Evolutionary conservation across 1,140 invertebrate genomes (phyloP).

Genomic region (Anastatus disparis): DNA sequence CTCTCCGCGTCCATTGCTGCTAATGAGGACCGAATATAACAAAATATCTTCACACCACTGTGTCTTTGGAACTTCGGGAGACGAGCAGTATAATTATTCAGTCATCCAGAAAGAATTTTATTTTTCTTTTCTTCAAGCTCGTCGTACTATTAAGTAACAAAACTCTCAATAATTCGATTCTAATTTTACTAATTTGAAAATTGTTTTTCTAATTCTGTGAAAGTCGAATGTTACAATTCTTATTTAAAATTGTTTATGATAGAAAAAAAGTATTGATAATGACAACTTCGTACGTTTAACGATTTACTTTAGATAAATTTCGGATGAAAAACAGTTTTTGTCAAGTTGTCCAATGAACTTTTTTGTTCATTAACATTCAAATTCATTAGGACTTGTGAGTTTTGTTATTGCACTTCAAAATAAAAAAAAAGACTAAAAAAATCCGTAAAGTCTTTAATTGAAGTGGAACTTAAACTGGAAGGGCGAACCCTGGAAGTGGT

Average conservation of each 20-base stretch:
- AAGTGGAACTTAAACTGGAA: slow-evolving; percentile 99
- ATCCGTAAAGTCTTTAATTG: slow-evolving; percentile 67
- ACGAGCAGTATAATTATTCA: slow-evolving; percentile 10
- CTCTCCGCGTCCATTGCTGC: not conserved
- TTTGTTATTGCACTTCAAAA: too few species aligned
- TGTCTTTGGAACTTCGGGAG: slow-evolving; percentile 27
- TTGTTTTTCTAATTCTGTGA: not conserved
- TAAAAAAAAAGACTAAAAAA: not conserved
- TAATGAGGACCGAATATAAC: slow-evolving; percentile 18
- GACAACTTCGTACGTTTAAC: too few species aligned
- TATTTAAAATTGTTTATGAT: too few species aligned
- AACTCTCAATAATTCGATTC: not conserved
- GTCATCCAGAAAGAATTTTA: slow-evolving; percentile 8
- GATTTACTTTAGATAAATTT: too few species aligned
- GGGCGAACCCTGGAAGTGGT: slow-evolving; percentile 87
- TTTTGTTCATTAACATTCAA: too few species aligned
- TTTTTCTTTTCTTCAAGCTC: slow-evolving; percentile 7
- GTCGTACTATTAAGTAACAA: not conserved
- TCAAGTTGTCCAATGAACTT: too few species aligned
- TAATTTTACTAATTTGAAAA: not conserved
- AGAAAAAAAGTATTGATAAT: too few species aligned
- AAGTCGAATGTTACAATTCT: too few species aligned
- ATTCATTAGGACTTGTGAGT: too few species aligned
- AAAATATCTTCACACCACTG: slow-evolving; percentile 22
- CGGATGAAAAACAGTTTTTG: too few species aligned